Evolutionary conservation across 2,888 invertebrate genomes (phyloP), one percentile per base, ranked within the genome.

Genomic region (Pollenia angustigena): DNA sequence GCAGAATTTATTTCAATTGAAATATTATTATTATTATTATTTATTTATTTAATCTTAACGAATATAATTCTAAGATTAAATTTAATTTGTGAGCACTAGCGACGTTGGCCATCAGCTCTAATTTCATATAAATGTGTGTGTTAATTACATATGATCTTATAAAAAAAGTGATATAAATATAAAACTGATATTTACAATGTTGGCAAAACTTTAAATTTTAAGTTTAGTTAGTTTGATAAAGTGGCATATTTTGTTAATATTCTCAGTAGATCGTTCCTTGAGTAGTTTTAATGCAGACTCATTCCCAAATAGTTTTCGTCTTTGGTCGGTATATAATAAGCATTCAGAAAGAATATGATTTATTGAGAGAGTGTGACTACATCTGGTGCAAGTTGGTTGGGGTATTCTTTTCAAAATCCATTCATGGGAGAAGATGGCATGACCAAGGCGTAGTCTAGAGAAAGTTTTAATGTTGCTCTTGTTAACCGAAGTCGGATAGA

Each of bases 21-120:
- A n/a, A n/a, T n/a, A n/a, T n/a, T n/a, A n/a, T n/a, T n/a, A n/a
- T n/a, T n/a, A n/a, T n/a, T n/a, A 50, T 58, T 58, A 58, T 58
- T 58, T 58, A 58, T 40, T 58, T 40, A n/a, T n/a, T n/a, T n/a
- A n/a, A n/a, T n/a, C n/a, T n/a, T n/a, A n/a, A n/a, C n/a, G n/a
- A n/a, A n/a, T 58, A 23, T 60, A 60, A 40, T 62, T 62, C 62
- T 62, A 62, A 62, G 62, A 62, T 32, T 62, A 44, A n/a, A 62
- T 44, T 44, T 62, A n/a, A 23, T n/a, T 11, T 42, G 14, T 16
- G 42, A 44, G 42, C 62, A 62, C 62, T 44, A 62, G 62, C 62
- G 14, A 23, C 62, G 23, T 18, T 58, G 32, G 14, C 58, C 58
- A 40, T 58, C 58, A 58, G 58, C 58, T 58, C 58, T 62, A 12